Conservation (phyloP, 2,113 vertebrate species). For the Carlito syrichta region DNA sequence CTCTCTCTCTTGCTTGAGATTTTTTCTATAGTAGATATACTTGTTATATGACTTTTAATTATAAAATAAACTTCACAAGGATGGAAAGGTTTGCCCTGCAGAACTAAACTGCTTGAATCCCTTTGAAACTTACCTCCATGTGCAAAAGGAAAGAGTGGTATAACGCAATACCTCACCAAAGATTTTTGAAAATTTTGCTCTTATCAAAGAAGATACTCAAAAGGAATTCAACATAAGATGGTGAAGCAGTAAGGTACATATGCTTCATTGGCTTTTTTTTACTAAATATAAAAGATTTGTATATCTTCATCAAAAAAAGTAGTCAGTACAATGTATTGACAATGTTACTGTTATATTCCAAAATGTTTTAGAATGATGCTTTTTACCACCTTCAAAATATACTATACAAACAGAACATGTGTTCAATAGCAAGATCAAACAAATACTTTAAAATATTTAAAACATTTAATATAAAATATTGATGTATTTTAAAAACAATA, state of each 20-base stretch:
- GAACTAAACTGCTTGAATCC: not conserved
- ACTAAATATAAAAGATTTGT: not conserved
- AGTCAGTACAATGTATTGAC: not conserved
- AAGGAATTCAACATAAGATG: not conserved
- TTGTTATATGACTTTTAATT: not conserved
- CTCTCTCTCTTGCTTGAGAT: not conserved
- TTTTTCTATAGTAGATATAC: not conserved
- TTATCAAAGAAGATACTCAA: not conserved
- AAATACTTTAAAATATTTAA: slow-evolving; percentile 47
- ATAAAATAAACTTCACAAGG: not conserved
- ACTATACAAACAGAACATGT: not conserved
- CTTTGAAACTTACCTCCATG: not conserved
- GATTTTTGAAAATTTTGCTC: not conserved
- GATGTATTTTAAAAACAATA: not conserved
- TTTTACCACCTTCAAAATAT: not conserved
- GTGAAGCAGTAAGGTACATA: not conserved
- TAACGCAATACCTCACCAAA: not conserved
- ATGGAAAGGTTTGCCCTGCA: not conserved
- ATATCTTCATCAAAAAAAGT: not conserved
- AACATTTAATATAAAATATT: not conserved
- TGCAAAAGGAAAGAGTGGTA: not conserved
- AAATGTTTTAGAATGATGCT: not conserved
- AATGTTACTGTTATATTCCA: not conserved
- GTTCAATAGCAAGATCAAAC: not conserved
- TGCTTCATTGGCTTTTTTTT: not conserved